Evolutionary conservation across 2,113 vertebrate genomes (phyloP), one percentile per base, ranked within the genome.

Genomic region (Panthera uncia): DNA sequence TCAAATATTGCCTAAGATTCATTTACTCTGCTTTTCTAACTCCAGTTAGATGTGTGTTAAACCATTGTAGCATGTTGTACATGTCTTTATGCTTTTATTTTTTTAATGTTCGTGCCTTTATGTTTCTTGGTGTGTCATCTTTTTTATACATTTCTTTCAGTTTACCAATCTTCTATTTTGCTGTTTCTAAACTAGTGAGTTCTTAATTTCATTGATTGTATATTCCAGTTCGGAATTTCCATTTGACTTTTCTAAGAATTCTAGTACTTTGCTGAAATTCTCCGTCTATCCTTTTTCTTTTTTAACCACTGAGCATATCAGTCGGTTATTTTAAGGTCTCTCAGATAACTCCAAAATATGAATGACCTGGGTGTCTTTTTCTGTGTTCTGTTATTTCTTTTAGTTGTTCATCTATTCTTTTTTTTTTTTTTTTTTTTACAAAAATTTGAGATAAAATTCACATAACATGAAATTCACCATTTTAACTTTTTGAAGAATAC

Each of bases 301-400:
- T 29, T 3, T 69, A 16, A 16, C 66, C 10, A n/a, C 76, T 93
- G 65, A 76, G 55, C 25, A 23, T 86, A 52, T 19, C 50, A 78
- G 10, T 38, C 50, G 68, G 29, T 50, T 86, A 66, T 52, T 87
- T 81, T 63, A 76, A 76, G 45, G 15, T 45, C 74, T 91, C 15
- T 57, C 21, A 36, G 25, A 41, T 66, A 90, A 89, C 18, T 73
- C 25, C 33, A 84, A 89, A 80, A 74, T 95, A n/a, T 96, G 79
- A 93, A 66, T 96, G 15, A 36, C 36, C 80, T 83, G 1, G 41
- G 57, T 45, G 13, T 57, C 7, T 80, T 91, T 69, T 81, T 55
- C 76, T 76, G 36, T 93, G 84, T 33, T 84, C 23, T 87, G 10
- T 85, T 92, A 66, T 79, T 95, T 85, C 29, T 96, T 6, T 95